Base-by-base conservation (phyloP, 2,888 invertebrate genomes). In the Macropis europaea region DNA sequence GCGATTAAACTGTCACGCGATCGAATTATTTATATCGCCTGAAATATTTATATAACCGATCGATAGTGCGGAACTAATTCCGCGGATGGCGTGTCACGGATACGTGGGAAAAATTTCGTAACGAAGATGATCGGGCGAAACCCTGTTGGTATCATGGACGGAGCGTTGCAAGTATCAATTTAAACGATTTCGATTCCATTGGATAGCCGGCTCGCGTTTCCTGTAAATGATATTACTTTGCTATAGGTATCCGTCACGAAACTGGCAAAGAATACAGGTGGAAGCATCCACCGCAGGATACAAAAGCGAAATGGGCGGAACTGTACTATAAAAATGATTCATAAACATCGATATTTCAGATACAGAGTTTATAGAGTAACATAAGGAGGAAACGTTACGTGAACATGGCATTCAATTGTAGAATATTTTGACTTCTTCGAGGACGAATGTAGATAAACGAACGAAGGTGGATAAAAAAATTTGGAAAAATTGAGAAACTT, bases 181-280 rank as follows among this genome's bases (percentile, higher is more conserved):
- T 9, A 7, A 24, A 26, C 42, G 36, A 28, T 50, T 50, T 43
- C 48, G 9, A 48, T 50, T 38, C 30, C 40, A 15, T 15, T 3
- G 11, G 15, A 50, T 32, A 24, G 28, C 22, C 9, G 2, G 11
- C 47, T 53, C 36, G 17, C 11, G 17, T 19, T 50, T 26, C 7
- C 4, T 15, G 32, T 24, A 40, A 66, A 40, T 60, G 34, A 47
- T 48, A 48, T 53, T 52, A 52, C 24, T 7, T 11, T 15, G 19
- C 42, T 68, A 81, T 78, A 60, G 81, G 48, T 50, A 52, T 15
- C 24, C 34, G 74, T 73, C 82, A 83, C 82, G 81, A 57, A 60
- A 75, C 43, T n/a, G n/a, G 36, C 38, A 30, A 24, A 13, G 50
- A 45, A 30, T 19, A 30, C 5, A 30, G 36, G 62, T 40, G 11